Evolutionary conservation across 2,113 vertebrate species (phyloP).

Genomic region (Elephantulus edwardii): DNA sequence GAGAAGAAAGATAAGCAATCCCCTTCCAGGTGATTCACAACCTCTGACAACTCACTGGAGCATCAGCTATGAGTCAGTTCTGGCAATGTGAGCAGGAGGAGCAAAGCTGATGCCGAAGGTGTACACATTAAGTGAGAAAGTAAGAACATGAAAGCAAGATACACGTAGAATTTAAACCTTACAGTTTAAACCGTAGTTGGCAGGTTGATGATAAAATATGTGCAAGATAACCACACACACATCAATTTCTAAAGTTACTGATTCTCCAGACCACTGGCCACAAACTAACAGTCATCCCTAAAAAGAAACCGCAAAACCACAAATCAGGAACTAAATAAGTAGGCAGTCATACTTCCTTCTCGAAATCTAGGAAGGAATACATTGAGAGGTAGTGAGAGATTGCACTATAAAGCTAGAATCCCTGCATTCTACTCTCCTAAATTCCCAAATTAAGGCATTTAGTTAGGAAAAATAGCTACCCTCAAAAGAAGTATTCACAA

Average conservation of each 20-base stretch:
- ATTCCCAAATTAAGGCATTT: not conserved
- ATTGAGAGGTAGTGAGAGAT: slow-evolving; percentile 41
- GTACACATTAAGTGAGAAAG: slow-evolving; percentile 15
- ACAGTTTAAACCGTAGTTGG: not conserved
- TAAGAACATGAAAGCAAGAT: slow-evolving; percentile 19
- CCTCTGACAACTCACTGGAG: too few species aligned
- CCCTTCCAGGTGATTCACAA: too few species aligned
- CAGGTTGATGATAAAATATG: not conserved
- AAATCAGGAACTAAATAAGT: slow-evolving; percentile 62
- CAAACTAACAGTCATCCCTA: slow-evolving; percentile 34
- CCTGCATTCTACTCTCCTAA: slow-evolving; percentile 38
- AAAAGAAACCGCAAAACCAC: slow-evolving; percentile 75
- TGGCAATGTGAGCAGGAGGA: too few species aligned
- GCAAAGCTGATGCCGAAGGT: not conserved
- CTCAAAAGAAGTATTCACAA: not conserved
- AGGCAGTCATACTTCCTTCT: slow-evolving; percentile 65
- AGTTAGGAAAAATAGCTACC: slow-evolving; percentile 29
- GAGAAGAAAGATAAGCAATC: too few species aligned
- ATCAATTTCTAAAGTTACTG: slow-evolving; percentile 24
- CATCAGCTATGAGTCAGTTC: too few species aligned
- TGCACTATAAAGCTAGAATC: slow-evolving; percentile 59
- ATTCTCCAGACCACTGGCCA: not conserved
- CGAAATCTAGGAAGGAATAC: slow-evolving; percentile 32
- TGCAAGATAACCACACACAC: slow-evolving; percentile 5
- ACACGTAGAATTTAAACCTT: not conserved